Conservation (phyloP, 1,140 invertebrate genomes). For the Caenorhabditis remanei region DNA sequence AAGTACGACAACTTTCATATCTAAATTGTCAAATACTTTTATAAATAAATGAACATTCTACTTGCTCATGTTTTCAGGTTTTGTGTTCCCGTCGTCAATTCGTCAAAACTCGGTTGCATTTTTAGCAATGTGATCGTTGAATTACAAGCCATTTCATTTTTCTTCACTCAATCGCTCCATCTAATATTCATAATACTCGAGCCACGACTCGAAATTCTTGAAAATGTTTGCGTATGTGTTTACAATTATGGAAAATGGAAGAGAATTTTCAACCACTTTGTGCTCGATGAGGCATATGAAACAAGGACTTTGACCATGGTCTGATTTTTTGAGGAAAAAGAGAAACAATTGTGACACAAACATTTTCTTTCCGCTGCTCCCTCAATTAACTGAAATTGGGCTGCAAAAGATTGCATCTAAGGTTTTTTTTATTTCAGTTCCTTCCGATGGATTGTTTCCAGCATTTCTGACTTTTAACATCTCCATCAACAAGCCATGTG, state of each 20-base stretch:
- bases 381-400: background rate
- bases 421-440: no score
- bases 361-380: no score
- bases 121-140: constrained; percentile 20
- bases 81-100: background rate
- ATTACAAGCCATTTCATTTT: background rate
- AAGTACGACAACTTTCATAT: background rate
- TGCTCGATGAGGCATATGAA: background rate
- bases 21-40: background rate
- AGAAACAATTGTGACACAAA: no score
- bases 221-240: constrained; percentile 19
- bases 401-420: background rate
- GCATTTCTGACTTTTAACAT: background rate
- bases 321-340: no score
- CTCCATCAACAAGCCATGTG: background rate
- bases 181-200: background rate
- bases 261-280: background rate
- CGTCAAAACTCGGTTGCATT: constrained; percentile 3
- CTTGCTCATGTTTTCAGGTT: background rate
- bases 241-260: constrained; percentile 20
- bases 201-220: background rate
- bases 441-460: background rate
- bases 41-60: background rate
- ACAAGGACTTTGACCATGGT: no score
- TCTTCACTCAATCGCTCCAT: background rate